Evolutionary conservation across 2,888 invertebrate species (phyloP).

Genomic region (Flexamia atlantica): DNA sequence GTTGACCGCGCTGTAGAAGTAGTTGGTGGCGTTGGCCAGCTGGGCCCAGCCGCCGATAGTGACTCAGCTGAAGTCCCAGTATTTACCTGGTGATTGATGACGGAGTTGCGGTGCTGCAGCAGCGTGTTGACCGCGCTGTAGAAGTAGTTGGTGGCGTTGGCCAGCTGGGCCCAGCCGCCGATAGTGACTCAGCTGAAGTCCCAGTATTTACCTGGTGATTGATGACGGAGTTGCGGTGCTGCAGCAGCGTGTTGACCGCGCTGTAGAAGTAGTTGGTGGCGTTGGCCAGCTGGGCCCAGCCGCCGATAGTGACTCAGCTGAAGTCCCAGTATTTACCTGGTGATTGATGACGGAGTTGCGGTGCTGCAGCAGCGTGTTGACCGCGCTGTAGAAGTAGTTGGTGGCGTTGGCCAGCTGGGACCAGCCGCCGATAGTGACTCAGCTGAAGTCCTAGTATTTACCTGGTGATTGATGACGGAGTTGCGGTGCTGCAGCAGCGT

Average conservation of each 20-base stretch:
- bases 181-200: too few species aligned
- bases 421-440: constrained; percentile 72
- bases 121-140: constrained; percentile 82
- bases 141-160: constrained; percentile 78
- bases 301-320: too few species aligned
- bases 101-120: constrained; percentile 81
- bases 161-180: constrained; percentile 75
- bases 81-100: constrained; percentile 87
- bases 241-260: constrained; percentile 82
- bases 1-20: constrained; percentile 81
- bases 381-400: constrained; percentile 79
- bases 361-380: constrained; percentile 82
- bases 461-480: constrained; percentile 86
- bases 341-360: constrained; percentile 84
- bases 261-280: constrained; percentile 79
- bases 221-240: constrained; percentile 82
- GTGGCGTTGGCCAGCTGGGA: constrained; percentile 78
- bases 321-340: too few species aligned
- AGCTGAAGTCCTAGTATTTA: constrained; percentile 73
- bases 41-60: constrained; percentile 74
- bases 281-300: constrained; percentile 76
- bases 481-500: constrained; percentile 82
- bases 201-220: constrained; percentile 81
- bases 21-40: constrained; percentile 77
- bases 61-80: too few species aligned